Evolutionary conservation across 2,888 invertebrate genomes (phyloP).

Genomic region (Hermaeophaga mercurialis): DNA sequence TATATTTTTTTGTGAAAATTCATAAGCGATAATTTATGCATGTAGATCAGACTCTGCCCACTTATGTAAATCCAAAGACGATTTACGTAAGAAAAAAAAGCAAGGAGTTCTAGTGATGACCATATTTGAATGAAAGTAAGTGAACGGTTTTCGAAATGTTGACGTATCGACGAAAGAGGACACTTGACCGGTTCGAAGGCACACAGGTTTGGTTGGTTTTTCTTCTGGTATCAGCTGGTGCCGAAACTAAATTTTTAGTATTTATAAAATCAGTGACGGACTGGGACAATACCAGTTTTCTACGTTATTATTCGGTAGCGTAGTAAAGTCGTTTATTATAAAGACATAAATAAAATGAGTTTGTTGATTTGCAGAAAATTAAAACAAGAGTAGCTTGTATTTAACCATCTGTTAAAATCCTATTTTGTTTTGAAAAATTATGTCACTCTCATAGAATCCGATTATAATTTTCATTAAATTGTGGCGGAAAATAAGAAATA

Average conservation of each 20-base stretch:
- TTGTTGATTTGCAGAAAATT: no score
- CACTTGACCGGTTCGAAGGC: slow-evolving; percentile 25
- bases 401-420: no score
- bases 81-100: slow-evolving; percentile 23
- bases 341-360: no score
- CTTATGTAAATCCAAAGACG: slow-evolving; percentile 24
- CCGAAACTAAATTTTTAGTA: slow-evolving; percentile 14
- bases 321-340: no score
- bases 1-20: slow-evolving; percentile 4
- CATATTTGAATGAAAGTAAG: slow-evolving; percentile 35
- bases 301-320: no score
- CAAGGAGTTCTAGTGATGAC: slow-evolving; percentile 21
- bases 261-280: not conserved
- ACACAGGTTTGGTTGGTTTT: slow-evolving; percentile 32
- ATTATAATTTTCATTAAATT: no score
- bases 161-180: slow-evolving; percentile 30
- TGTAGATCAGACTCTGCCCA: slow-evolving; percentile 25
- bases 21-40: slow-evolving; percentile 25
- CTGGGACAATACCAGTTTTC: no score
- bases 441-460: no score
- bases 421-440: no score
- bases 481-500: not conserved
- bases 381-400: no score
- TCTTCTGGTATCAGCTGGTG: slow-evolving; percentile 31
- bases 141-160: slow-evolving; percentile 31